A percentile compares a stretch with the other conserved stretches of the same genome.
Evolutionary conservation across 2,113 vertebrate genomes (phyloP).

Genomic region (Axis porcinus): DNA sequence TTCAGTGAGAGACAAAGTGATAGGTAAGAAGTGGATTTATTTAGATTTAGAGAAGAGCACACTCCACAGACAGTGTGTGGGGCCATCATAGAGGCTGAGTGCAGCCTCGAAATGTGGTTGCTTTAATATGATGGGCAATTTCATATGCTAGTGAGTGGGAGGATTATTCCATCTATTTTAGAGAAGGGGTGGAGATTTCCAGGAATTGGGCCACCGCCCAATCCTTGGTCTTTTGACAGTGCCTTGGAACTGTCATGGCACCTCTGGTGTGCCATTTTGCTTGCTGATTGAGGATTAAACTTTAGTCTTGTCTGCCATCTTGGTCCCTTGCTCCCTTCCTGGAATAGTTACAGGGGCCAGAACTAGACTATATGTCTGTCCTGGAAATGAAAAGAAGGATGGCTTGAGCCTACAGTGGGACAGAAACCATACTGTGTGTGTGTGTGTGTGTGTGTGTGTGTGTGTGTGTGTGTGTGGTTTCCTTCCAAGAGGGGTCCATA

Average conservation of each 20-base stretch:
- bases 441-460: not conserved
- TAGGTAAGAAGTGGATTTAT: not conserved
- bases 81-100: not conserved
- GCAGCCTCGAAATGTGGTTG: not conserved
- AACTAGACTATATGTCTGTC: not conserved
- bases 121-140: not conserved
- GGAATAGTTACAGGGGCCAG: not conserved
- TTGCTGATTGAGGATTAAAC: not conserved
- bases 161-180: not conserved
- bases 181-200: not conserved
- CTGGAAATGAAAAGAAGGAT: not conserved
- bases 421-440: not conserved
- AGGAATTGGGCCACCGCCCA: not conserved
- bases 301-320: not conserved
- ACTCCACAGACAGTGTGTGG: not conserved
- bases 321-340: not conserved
- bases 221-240: not conserved
- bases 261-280: not conserved
- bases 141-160: not conserved
- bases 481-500: not conserved
- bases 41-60: not conserved
- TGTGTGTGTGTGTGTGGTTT: not conserved
- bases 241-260: not conserved
- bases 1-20: not conserved
- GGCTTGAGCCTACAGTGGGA: not conserved